Conservation (phyloP, 2,888 invertebrate genomes). For the Tetramorium bicarinatum region DNA sequence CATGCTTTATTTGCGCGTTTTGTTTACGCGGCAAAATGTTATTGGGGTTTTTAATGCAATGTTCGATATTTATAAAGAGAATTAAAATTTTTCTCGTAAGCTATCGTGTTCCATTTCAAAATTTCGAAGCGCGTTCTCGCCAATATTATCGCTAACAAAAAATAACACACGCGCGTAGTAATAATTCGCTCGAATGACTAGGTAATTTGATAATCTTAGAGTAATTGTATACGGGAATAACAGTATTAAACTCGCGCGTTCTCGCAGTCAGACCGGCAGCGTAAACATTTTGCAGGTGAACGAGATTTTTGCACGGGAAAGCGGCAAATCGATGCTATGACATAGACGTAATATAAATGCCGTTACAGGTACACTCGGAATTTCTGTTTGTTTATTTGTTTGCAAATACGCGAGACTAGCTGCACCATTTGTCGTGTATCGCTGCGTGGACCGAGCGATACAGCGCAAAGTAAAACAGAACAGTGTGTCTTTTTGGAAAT, state of each 20-base stretch:
- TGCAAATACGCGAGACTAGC: constrained; percentile 12
- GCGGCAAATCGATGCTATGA: constrained; percentile 1
- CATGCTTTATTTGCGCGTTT: background rate
- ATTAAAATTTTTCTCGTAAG: constrained; percentile 2
- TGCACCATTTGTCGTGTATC: background rate
- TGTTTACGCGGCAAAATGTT: background rate
- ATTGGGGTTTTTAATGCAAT: background rate
- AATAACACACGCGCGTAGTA: background rate
- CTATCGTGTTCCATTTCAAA: background rate
- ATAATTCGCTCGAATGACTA: background rate
- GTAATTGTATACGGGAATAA: background rate
- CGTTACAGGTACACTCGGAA: background rate
- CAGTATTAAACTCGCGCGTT: background rate
- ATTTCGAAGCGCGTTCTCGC: background rate
- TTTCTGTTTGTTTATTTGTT: constrained; percentile 23
- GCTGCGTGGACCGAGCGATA: background rate
- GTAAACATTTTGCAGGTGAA: background rate
- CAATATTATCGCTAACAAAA: background rate
- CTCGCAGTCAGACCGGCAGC: too few species aligned
- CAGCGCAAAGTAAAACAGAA: background rate
- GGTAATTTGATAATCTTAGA: background rate
- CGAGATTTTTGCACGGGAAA: background rate
- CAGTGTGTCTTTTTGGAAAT: background rate
- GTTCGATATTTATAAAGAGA: background rate
- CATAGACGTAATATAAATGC: background rate